Conservation (phyloP, 2,797 vertebrate species). For the Notolabrus celidotus region DNA sequence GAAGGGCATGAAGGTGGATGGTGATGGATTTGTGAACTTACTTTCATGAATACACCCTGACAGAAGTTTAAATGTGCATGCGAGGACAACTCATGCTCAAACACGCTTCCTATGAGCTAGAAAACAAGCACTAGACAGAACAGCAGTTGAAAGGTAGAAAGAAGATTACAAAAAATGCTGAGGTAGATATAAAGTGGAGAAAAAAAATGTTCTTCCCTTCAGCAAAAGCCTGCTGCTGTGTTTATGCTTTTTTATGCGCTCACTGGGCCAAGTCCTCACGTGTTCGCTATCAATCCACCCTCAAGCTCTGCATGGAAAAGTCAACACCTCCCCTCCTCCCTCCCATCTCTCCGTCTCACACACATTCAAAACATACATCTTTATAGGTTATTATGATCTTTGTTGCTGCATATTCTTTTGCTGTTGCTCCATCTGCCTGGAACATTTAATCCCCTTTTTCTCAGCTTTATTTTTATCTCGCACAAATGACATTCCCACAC, state of each 20-base stretch:
- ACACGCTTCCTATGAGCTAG: slow-evolving; percentile 31
- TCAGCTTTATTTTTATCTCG: slow-evolving; percentile 22
- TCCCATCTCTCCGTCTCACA: slow-evolving; percentile 6
- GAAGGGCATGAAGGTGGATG: background rate
- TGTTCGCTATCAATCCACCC: slow-evolving; percentile 66
- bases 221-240: slow-evolving; percentile 32
- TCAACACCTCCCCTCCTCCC: slow-evolving; percentile 44
- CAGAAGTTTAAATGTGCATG: slow-evolving; percentile 17
- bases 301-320: slow-evolving; percentile 60
- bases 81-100: slow-evolving; percentile 25
- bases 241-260: slow-evolving; percentile 50
- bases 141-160: slow-evolving; percentile 17
- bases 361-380: slow-evolving; percentile 1
- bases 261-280: slow-evolving; percentile 73
- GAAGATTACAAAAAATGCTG: slow-evolving; percentile 3
- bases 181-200: background rate
- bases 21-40: background rate
- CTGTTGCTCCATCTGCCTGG: background rate
- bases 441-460: slow-evolving; percentile 12
- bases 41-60: slow-evolving; percentile 32
- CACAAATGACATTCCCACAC: slow-evolving; percentile 15
- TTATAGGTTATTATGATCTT: slow-evolving; percentile 7
- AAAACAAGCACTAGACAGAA: slow-evolving; percentile 21
- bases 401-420: slow-evolving; percentile 3
- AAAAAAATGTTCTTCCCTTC: slow-evolving; percentile 29